Base-by-base conservation (phyloP, 2,797 vertebrate genomes). In the Acanthurus lineatus region DNA sequence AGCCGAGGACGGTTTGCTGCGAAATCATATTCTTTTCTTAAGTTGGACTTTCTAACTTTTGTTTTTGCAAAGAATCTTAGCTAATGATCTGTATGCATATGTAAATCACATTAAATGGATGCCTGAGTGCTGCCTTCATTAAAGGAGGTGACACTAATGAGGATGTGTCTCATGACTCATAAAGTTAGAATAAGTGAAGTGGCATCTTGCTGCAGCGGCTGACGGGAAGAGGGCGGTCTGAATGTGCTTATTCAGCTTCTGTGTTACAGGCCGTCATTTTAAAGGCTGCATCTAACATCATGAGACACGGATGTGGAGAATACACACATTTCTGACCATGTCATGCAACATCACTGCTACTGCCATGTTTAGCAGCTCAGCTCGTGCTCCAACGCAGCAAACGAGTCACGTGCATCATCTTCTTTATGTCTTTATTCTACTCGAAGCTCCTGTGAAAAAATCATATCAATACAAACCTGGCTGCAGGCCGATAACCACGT, bases 171-270 rank as follows among this genome's bases (percentile, higher is more conserved):
- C 35, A n/a, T 66, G 20, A 28, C 45, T 79, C 45, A 40, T 42
- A 25, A 59, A 67, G 38, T 51, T 71, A 25, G 10, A 63, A 56
- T 17, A 64, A 57, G 10, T 71, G 64, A 69, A 69, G 9, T 77
- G 45, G 56, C 76, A 61, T 75, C 57, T 76, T 7, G 14, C 67
- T 71, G 52, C 44, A 52, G 45, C 52, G 20, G n/a, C 19, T 69
- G 80, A 73, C 76, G 81, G 63, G 40, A 57, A 78, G 22, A 65
- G 58, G 63, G 63, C 35, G 70, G 53, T 76, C 47, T 73, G 52
- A 85, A 64, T 64, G 25, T n/a, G 81, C 85, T 86, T 79, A 83
- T 79, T 87, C 83, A 85, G 83, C 73, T 63, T 83, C 15, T 38
- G 40, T 81, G 82, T 38, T 81, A 68, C 57, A 69, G 22, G 65